Evolutionary conservation across 2,113 vertebrate species (phyloP).

Genomic region (Myrmophylax atrothorax): DNA sequence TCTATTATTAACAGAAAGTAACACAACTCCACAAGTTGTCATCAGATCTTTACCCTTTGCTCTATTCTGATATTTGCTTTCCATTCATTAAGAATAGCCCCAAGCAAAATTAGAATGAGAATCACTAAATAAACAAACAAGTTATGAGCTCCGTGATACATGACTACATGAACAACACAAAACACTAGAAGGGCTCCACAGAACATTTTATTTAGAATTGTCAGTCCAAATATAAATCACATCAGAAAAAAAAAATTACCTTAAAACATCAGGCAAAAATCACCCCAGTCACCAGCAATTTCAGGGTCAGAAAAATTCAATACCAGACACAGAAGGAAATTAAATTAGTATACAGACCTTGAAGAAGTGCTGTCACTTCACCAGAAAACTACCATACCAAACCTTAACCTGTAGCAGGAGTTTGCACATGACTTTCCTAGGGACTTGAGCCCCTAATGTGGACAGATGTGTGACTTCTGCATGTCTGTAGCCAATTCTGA

Average conservation of each 20-base stretch:
- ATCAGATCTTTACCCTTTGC: conserved; percentile 64
- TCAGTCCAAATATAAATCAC: background rate
- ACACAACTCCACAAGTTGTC: conserved; percentile 53
- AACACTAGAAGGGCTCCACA: background rate
- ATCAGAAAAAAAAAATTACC: background rate
- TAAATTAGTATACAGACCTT: background rate
- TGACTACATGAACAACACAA: background rate
- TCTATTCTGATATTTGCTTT: conserved; percentile 66
- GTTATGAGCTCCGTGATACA: background rate
- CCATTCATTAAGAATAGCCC: conserved; percentile 68
- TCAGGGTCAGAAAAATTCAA: background rate
- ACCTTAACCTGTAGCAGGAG: background rate
- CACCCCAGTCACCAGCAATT: background rate
- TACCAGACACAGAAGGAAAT: background rate
- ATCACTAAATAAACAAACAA: conserved; percentile 63
- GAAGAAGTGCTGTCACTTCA: background rate
- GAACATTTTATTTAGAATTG: background rate
- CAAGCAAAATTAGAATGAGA: conserved; percentile 62
- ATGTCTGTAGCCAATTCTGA: background rate
- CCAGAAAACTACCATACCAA: background rate
- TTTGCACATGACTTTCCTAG: background rate
- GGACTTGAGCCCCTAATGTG: background rate
- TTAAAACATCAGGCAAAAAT: background rate
- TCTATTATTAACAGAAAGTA: conserved; percentile 53
- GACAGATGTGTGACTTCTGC: background rate